Evolutionary conservation across 2,797 vertebrate species (phyloP).

Genomic region (Streptopelia turtur): DNA sequence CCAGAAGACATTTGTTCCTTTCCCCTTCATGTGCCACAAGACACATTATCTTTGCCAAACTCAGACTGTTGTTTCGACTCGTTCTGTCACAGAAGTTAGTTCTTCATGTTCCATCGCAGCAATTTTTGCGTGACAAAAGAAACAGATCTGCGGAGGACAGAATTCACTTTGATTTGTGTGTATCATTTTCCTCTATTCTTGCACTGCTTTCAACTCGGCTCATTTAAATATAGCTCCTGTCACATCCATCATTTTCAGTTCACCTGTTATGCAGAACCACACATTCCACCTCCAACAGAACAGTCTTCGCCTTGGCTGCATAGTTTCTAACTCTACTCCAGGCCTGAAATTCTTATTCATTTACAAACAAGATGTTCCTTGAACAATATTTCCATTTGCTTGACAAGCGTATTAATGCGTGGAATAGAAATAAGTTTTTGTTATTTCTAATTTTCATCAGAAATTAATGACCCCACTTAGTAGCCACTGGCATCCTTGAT

Average conservation of each 20-base stretch:
- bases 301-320: neutral
- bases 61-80: neutral
- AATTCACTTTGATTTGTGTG: neutral
- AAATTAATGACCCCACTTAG: neutral
- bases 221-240: constrained; percentile 62
- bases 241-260: constrained; percentile 54
- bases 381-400: constrained; percentile 6
- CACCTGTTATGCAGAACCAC: constrained; percentile 50
- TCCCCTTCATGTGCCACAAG: neutral
- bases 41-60: neutral
- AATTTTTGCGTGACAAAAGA: constrained; percentile 23
- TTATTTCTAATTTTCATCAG: neutral
- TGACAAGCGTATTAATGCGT: neutral
- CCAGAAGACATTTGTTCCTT: neutral
- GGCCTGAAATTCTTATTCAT: neutral
- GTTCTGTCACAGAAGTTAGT: neutral
- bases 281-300: neutral
- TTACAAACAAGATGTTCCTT: constrained; percentile 1
- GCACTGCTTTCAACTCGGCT: neutral
- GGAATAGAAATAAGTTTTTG: neutral
- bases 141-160: neutral
- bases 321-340: neutral
- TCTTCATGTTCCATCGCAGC: neutral
- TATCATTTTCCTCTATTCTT: constrained; percentile 11
- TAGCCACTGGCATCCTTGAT: neutral